Evolutionary conservation across 2,113 vertebrate genomes (phyloP).

Genomic region (Pedetes capensis): DNA sequence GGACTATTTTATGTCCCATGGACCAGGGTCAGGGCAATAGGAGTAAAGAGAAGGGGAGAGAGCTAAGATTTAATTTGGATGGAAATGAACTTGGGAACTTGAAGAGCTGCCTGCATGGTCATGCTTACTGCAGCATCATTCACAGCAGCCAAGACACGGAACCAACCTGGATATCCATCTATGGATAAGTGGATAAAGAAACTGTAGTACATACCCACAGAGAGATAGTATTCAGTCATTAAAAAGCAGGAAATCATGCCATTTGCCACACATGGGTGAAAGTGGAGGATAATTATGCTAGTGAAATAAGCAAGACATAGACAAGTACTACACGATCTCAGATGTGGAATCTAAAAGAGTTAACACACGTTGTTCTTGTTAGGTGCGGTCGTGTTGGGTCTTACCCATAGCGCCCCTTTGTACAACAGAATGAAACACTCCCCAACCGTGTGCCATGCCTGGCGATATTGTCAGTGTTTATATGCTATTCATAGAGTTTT

Average conservation of each 20-base stretch:
- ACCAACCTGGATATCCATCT: background rate
- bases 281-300: background rate
- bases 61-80: background rate
- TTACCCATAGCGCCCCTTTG: too few species aligned
- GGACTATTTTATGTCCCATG: background rate
- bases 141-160: background rate
- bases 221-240: background rate
- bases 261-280: background rate
- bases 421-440: too few species aligned
- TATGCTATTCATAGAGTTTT: too few species aligned
- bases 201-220: background rate
- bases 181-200: background rate
- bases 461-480: too few species aligned
- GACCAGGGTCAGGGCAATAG: background rate
- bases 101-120: background rate
- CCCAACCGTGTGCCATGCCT: too few species aligned
- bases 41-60: background rate
- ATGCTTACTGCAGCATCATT: background rate
- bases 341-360: too few species aligned
- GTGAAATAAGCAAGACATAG: too few species aligned
- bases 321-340: too few species aligned
- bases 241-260: background rate
- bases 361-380: too few species aligned
- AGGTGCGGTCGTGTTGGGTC: too few species aligned
- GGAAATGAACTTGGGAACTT: background rate